Percentiles rank a stretch among this genome's conserved stretches.
Evolutionary conservation across 2,888 invertebrate genomes (phyloP).

Genomic region (Sarcophaga caerulescens): DNA sequence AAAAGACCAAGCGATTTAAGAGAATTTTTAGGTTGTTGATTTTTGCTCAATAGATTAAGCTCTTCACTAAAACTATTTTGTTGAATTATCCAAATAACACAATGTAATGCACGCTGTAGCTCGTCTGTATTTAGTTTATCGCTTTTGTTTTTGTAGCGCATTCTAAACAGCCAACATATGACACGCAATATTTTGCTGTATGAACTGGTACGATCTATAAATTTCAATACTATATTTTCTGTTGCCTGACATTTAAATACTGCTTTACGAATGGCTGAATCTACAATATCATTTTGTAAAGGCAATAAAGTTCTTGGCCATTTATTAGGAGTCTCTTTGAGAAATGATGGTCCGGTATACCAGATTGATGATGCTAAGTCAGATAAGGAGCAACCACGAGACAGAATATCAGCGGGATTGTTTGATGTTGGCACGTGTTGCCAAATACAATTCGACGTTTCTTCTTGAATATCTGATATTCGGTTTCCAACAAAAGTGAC

Average conservation of each 20-base stretch:
- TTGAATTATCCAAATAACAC: conserved; percentile 29
- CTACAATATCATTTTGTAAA: background rate
- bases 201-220: conserved; percentile 10
- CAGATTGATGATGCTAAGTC: conserved; percentile 39
- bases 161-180: conserved; percentile 5
- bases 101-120: conserved; percentile 9
- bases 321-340: background rate
- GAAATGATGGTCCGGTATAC: conserved; percentile 22
- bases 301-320: background rate
- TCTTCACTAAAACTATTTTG: conserved; percentile 10
- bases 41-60: background rate
- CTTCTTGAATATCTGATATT: conserved; percentile 38
- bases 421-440: conserved; percentile 40
- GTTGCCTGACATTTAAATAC: background rate
- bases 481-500: conserved; percentile 1
- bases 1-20: conserved; percentile 8
- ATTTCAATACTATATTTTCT: background rate
- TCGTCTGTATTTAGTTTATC: background rate
- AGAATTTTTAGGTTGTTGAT: background rate
- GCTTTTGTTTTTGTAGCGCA: conserved; percentile 1
- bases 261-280: conserved; percentile 6
- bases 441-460: conserved; percentile 43
- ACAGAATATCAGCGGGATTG: conserved; percentile 58
- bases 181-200: background rate
- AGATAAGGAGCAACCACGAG: conserved; percentile 42